phyloP scores from a whole-genome alignment of 2,888 invertebrate genomes.

The Cartodere bifasciata region DNA sequence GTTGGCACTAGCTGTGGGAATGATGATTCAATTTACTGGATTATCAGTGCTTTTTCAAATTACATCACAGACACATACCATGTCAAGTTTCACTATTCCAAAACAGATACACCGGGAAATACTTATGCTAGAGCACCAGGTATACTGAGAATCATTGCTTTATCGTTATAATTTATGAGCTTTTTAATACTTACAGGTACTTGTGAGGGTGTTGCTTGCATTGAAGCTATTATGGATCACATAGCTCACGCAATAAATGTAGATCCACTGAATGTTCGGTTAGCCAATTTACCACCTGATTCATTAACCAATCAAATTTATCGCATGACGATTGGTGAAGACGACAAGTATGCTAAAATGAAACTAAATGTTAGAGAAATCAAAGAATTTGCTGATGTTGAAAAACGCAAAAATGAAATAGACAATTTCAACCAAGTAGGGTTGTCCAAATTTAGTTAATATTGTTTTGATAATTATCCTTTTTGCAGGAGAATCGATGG shows the following conservation, averaged over 20 bases:
- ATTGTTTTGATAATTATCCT: too few relatives aligned
- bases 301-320: too few relatives aligned
- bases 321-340: too few relatives aligned
- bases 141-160: too few relatives aligned
- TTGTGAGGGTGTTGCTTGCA: slow-evolving; percentile 47
- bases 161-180: too few relatives aligned
- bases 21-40: slow-evolving; percentile 36
- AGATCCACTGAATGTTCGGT: slow-evolving; percentile 45
- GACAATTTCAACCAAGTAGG: slow-evolving; percentile 49
- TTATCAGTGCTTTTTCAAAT: slow-evolving; percentile 9
- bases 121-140: slow-evolving; percentile 18
- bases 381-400: slow-evolving; percentile 44
- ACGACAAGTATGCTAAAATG: too few relatives aligned
- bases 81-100: slow-evolving; percentile 9
- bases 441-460: too few relatives aligned
- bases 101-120: slow-evolving; percentile 15
- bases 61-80: slow-evolving; percentile 15
- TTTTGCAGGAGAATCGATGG: slow-evolving; percentile 57
- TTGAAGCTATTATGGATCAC: slow-evolving; percentile 55
- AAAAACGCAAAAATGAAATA: slow-evolving; percentile 40
- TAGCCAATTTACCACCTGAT: slow-evolving; percentile 38
- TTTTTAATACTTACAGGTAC: slow-evolving; percentile 30
- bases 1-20: slow-evolving; percentile 37
- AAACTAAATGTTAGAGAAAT: slow-evolving; percentile 44
- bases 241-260: slow-evolving; percentile 42